Percentiles rank a stretch among this genome's conserved stretches.
Evolutionary conservation across 2,888 invertebrate genomes (phyloP).

Genomic region (Campoplex capitator): DNA sequence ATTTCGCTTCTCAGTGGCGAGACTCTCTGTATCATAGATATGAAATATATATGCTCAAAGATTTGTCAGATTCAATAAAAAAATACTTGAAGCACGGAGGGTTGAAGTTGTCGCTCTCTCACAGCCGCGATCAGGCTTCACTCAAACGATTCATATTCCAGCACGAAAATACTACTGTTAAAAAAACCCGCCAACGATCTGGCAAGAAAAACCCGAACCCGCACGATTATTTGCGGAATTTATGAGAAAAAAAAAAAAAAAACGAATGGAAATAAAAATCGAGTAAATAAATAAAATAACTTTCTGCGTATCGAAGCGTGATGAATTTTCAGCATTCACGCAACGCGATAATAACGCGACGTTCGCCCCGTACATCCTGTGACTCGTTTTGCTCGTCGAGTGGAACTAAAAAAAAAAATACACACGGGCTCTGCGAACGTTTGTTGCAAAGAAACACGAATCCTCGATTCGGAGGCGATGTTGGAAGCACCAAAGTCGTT

Average conservation of each 20-base stretch:
- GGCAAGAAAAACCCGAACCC: not conserved
- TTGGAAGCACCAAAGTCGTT: constrained; percentile 3
- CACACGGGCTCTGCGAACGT: not conserved
- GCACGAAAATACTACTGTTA: not conserved
- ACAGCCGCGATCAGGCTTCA: constrained; percentile 43
- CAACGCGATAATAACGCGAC: constrained; percentile 24
- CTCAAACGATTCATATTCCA: not conserved
- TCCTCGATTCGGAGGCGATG: constrained; percentile 3
- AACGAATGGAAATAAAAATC: not conserved
- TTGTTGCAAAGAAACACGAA: constrained; percentile 8
- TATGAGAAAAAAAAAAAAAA: not conserved
- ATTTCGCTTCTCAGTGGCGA: too few relatives aligned
- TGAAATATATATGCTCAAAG: not conserved
- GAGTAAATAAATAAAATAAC: constrained; percentile 1
- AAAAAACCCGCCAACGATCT: not conserved
- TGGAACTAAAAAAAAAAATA: constrained; percentile 41
- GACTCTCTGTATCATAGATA: not conserved
- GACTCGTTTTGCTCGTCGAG: constrained; percentile 56
- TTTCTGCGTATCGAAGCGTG: constrained; percentile 41
- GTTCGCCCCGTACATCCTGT: constrained; percentile 60
- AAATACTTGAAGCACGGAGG: constrained; percentile 17
- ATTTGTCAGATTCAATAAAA: constrained; percentile 41
- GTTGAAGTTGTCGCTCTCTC: constrained; percentile 1
- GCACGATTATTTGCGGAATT: not conserved
- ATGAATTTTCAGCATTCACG: constrained; percentile 47